phyloP scores from a whole-genome alignment of 2,888 invertebrate species.

The Fragum sueziense region DNA sequence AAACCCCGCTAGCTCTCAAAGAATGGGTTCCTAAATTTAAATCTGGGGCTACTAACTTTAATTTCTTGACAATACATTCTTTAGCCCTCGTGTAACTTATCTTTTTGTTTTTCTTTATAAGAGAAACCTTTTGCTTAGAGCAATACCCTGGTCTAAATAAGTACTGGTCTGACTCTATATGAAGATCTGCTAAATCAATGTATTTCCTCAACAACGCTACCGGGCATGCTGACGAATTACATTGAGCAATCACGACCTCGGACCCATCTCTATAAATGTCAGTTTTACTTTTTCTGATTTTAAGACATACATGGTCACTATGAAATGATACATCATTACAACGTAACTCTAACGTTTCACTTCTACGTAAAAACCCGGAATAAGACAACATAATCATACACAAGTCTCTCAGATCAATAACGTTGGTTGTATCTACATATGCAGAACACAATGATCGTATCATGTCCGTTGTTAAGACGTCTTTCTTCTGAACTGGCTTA shows the following conservation, averaged over 20 bases:
- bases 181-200: neutral
- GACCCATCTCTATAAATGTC: conserved; percentile 28
- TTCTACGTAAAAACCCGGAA: conserved; percentile 27
- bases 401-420: conserved; percentile 28
- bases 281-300: conserved; percentile 33
- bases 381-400: conserved; percentile 24
- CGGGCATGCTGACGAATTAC: conserved; percentile 29
- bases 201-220: conserved; percentile 27
- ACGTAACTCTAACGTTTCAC: conserved; percentile 5
- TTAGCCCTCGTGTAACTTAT: conserved; percentile 34
- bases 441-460: conserved; percentile 12
- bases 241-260: conserved; percentile 32
- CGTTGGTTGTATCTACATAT: neutral
- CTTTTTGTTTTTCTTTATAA: conserved; percentile 23
- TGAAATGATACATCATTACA: conserved; percentile 27
- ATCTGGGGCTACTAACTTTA: conserved; percentile 33
- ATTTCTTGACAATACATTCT: conserved; percentile 26
- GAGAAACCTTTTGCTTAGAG: conserved; percentile 6
- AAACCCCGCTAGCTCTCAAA: conserved; percentile 32
- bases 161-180: neutral
- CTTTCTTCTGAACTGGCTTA: conserved; percentile 25
- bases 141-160: conserved; percentile 32
- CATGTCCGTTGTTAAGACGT: conserved; percentile 7
- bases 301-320: neutral
- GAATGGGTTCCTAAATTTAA: conserved; percentile 35